phyloP scores from a whole-genome alignment of 2,888 invertebrate genomes.

The Tetrapedia diversipes region DNA sequence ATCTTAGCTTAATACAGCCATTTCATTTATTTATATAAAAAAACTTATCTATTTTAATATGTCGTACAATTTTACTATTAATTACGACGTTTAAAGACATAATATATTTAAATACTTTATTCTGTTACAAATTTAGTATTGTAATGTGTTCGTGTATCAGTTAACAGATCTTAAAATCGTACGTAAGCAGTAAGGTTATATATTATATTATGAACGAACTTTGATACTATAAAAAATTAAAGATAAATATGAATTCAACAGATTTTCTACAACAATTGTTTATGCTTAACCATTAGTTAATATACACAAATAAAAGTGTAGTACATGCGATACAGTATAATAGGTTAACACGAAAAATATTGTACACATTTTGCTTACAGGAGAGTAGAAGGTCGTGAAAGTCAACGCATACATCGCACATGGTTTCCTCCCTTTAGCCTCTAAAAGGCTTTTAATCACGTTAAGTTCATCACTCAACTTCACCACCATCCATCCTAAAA shows the following conservation, averaged over 20 bases:
- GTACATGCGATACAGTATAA: conserved; percentile 45
- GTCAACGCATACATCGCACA: conserved; percentile 98
- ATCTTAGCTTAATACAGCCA: conserved; percentile 1
- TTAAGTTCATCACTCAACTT: conserved; percentile 76
- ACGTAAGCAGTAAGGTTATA: conserved; percentile 44
- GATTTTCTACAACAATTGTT: neutral
- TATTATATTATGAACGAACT: conserved; percentile 11
- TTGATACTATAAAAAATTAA: neutral
- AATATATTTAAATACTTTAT: neutral
- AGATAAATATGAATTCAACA: neutral
- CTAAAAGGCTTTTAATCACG: conserved; percentile 70
- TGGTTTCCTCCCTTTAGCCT: conserved; percentile 81
- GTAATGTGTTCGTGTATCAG: conserved; percentile 4
- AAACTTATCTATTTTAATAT: neutral
- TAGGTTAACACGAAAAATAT: conserved; percentile 65
- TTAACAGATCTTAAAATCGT: conserved; percentile 11
- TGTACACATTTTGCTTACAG: conserved; percentile 86
- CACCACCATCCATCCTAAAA: conserved; percentile 70
- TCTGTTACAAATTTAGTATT: neutral
- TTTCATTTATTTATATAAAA: neutral
- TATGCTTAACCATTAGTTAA: neutral
- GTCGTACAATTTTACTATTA: conserved; percentile 52
- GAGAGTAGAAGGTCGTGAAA: conserved; percentile 95
- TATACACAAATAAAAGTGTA: conserved; percentile 8
- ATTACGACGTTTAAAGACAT: conserved; percentile 40